Evolutionary conservation across 2,113 vertebrate genomes (phyloP), one percentile per base, ranked within the genome.

Genomic region (Ondatra zibethicus): DNA sequence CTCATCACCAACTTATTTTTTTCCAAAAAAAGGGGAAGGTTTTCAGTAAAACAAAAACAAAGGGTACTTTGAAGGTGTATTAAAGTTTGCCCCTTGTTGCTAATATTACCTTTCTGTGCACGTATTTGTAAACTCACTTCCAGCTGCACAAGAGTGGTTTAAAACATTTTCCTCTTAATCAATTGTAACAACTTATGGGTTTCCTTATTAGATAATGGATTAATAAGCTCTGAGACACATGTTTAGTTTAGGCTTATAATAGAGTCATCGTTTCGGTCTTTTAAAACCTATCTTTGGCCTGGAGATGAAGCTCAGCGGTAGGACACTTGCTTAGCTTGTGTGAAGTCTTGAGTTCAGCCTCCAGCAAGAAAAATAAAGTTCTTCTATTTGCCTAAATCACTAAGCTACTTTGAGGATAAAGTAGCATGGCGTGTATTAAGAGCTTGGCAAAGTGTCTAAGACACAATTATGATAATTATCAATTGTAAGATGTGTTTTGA

Each of bases 211-310:
- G 42, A n/a, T n/a, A 86, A 89, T 58, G 84, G 78, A 29, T 82
- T 84, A 92, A 29, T 92, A 93, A 86, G 70, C 72, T 55, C 16
- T 84, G 84, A 39, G 16, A 47, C 11, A 61, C 68, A 55, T 73
- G 7, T 50, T 89, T 36, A 72, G 87, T 50, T 86, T 75, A 42
- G 11, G 39, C 47, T 75, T 75, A 36, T 63, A n/a, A 31, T 61
- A 75, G 25, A 58, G 14, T 70, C 55, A 81, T n/a, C 23, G 52
- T 92, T 96, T 97, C 86, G 45, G 78, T 42, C 23, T 96, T 73
- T 65, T 14, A 42, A 85, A 93, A 75, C 42, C 27, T 36, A 19
- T 33, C 23, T 16, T 13, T 81, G 75, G 39, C 1, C 33, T 76
- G n/a, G 13, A 33, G 3, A 11, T 85, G 11, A 52, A 45, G 47